Conservation (phyloP, 37 sponge, comb jelly and placozoan genomes). For the Aplysina aerophoba region DNA sequence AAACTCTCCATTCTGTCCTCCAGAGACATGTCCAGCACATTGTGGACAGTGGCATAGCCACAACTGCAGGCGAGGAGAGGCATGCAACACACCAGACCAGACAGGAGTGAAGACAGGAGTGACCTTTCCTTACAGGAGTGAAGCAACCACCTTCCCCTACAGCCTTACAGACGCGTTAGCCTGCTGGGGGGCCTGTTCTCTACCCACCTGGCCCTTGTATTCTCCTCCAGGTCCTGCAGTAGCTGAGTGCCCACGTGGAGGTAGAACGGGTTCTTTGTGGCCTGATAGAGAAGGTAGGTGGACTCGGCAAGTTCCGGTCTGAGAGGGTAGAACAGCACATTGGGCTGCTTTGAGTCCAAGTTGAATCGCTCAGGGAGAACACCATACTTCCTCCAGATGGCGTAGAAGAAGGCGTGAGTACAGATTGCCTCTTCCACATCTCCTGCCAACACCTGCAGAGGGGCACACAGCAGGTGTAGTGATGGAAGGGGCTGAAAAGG, state of each 20-base stretch:
- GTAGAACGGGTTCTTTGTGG: conserved; percentile 96
- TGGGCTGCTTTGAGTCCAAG: conserved; percentile 72
- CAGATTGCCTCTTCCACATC: conserved; percentile 93
- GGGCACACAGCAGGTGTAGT: neutral
- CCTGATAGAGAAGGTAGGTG: conserved; percentile 95
- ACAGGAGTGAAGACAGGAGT: no score
- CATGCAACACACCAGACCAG: no score
- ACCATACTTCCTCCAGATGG: conserved; percentile 90
- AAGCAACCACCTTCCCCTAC: neutral
- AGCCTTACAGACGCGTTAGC: neutral
- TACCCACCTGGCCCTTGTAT: conserved; percentile 71
- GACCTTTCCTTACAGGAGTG: neutral
- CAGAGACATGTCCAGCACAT: conserved; percentile 84
- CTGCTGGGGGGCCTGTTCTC: no score
- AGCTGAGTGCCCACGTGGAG: conserved; percentile 93
- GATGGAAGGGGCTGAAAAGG: no score
- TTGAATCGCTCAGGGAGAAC: conserved; percentile 95
- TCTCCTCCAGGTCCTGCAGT: conserved; percentile 77
- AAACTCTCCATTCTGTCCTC: conserved; percentile 99
- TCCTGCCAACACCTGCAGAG: conserved; percentile 85
- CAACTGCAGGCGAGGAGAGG: conserved; percentile 69
- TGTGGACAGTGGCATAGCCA: conserved; percentile 96
- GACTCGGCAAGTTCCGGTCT: conserved; percentile 96
- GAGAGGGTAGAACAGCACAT: conserved; percentile 89
- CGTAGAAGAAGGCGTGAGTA: conserved; percentile 92